Conservation (phyloP, 2,888 invertebrate genomes). For the Meta bourneti region DNA sequence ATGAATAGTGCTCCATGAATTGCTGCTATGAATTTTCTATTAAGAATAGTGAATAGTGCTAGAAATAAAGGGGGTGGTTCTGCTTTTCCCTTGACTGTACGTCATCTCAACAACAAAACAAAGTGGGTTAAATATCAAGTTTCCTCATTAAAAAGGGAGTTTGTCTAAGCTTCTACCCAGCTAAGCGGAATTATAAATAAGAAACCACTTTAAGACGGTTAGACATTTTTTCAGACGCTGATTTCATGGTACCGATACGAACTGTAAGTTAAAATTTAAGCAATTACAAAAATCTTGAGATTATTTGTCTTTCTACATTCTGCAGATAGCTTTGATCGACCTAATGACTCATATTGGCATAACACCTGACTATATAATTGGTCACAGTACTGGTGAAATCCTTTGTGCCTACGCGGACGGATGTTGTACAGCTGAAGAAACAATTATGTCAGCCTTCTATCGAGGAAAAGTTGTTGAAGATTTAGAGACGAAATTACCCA, state of each 20-base stretch:
- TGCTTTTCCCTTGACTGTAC: too few species aligned
- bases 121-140: not conserved
- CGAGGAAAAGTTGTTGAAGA: constrained; percentile 89
- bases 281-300: too few species aligned
- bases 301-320: too few species aligned
- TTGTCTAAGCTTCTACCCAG: not conserved
- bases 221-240: too few species aligned
- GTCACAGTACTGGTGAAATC: constrained; percentile 1
- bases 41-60: too few species aligned
- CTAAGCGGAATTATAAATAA: not conserved
- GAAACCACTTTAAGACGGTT: not conserved
- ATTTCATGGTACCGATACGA: too few species aligned
- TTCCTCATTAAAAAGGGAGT: not conserved
- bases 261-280: too few species aligned
- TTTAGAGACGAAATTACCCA: constrained; percentile 82
- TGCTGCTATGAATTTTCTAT: too few species aligned
- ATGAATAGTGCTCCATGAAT: too few species aligned
- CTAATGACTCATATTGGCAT: not conserved
- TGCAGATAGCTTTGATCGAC: not conserved
- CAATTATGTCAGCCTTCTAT: constrained; percentile 89
- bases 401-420: not conserved
- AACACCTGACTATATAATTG: not conserved
- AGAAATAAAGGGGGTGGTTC: too few species aligned
- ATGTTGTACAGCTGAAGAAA: constrained; percentile 91
- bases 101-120: not conserved